phyloP scores from a whole-genome alignment of 2,113 vertebrate genomes.

The Pterocles burchelli region DNA sequence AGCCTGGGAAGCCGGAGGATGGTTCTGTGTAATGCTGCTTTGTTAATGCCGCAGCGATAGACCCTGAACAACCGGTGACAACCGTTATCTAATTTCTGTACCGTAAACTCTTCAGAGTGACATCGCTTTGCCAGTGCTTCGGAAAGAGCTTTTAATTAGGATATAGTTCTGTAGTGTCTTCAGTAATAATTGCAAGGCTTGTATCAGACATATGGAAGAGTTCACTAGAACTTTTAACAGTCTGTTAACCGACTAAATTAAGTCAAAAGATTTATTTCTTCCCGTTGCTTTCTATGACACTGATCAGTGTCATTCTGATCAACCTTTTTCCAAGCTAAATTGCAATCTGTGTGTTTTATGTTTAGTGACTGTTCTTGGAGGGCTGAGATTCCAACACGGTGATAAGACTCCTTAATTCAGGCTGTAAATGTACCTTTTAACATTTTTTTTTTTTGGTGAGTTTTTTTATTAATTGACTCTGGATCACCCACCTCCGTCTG shows the following conservation, averaged over 20 bases:
- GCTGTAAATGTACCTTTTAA: neutral
- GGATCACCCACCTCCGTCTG: neutral
- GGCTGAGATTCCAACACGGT: neutral
- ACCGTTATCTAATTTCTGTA: neutral
- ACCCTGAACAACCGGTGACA: neutral
- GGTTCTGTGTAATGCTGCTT: neutral
- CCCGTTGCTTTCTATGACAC: neutral
- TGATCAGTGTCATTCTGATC: neutral
- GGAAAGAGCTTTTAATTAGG: slow-evolving; percentile 51
- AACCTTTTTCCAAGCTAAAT: neutral
- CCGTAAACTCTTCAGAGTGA: neutral
- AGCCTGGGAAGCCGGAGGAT: neutral
- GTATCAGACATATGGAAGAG: slow-evolving; percentile 33
- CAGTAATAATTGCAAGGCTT: slow-evolving; percentile 28
- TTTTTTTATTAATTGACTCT: neutral
- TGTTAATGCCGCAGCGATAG: neutral
- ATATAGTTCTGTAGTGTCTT: neutral
- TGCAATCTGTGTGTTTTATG: neutral
- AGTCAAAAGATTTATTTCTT: neutral
- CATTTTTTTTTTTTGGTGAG: neutral
- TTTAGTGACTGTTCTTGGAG: neutral
- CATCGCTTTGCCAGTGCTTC: neutral
- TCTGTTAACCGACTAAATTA: slow-evolving; percentile 16
- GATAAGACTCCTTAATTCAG: neutral
- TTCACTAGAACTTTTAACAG: slow-evolving; percentile 35